These are phyloP conservation scores for Leucophenga montana DNA, from an alignment of 2,888 invertebrate species.

Conservation along the genomic window DNA sequence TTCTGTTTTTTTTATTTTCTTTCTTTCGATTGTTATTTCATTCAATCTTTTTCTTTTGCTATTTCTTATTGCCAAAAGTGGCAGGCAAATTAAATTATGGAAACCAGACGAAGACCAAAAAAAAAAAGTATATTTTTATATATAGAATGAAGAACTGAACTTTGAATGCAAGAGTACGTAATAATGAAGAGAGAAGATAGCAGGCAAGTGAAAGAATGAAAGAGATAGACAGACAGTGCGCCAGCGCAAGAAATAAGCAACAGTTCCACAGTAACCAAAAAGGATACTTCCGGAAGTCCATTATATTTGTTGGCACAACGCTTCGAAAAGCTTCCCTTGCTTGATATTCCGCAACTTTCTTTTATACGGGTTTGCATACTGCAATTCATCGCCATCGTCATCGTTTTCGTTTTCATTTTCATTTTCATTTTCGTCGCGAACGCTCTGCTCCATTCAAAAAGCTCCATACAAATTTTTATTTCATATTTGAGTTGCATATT, in stretches of 20 bases:
- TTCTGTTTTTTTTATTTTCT: too few species aligned
- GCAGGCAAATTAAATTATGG: constrained; percentile 1
- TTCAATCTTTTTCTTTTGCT: too few species aligned
- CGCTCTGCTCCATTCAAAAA: not conserved
- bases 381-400: not conserved
- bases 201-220: not conserved
- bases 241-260: constrained; percentile 7
- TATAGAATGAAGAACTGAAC: too few species aligned
- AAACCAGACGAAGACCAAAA: not conserved
- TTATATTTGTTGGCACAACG: constrained; percentile 8
- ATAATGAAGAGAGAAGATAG: not conserved
- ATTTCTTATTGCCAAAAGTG: too few species aligned
- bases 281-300: constrained; percentile 24
- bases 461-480: not conserved
- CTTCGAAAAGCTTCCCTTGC: not conserved
- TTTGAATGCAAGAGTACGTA: not conserved
- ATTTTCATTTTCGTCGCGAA: not conserved
- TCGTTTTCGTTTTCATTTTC: not conserved
- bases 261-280: constrained; percentile 6
- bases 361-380: not conserved
- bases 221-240: not conserved
- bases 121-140: too few species aligned
- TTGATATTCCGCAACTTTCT: not conserved
- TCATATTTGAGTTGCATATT: not conserved
- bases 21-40: too few species aligned